These are phyloP conservation scores for Idaea straminata DNA, from an alignment of 2,888 invertebrate genomes.

Conservation along the genomic window DNA sequence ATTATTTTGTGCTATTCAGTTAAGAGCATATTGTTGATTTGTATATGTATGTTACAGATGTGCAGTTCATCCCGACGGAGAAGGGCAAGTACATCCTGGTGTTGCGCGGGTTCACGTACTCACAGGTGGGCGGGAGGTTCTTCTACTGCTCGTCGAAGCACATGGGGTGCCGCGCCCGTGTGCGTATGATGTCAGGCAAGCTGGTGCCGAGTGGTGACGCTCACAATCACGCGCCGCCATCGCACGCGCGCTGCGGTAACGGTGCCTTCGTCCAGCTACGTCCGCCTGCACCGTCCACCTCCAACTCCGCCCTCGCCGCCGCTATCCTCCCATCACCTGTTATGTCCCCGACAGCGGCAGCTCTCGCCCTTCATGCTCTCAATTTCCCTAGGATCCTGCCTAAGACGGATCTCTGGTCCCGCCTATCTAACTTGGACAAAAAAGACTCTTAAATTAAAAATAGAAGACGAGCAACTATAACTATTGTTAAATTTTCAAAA, in stretches of 20 bases:
- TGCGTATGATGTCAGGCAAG: constrained; percentile 61
- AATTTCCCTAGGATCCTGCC: constrained; percentile 67
- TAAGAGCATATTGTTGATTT: constrained; percentile 31
- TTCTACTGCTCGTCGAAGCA: constrained; percentile 77
- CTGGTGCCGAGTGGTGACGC: constrained; percentile 65
- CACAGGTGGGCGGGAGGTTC: constrained; percentile 74
- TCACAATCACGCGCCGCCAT: constrained; percentile 72
- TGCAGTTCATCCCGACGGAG: constrained; percentile 76
- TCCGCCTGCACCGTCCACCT: constrained; percentile 44
- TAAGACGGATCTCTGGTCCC: constrained; percentile 68
- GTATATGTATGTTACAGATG: constrained; percentile 54
- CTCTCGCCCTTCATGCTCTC: constrained; percentile 61
- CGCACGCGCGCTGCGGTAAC: constrained; percentile 73
- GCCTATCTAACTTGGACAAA: constrained; percentile 55
- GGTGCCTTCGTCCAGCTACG: constrained; percentile 73
- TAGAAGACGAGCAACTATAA: constrained; percentile 19
- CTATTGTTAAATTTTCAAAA: constrained; percentile 45
- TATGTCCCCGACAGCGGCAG: constrained; percentile 52
- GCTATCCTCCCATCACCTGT: constrained; percentile 52
- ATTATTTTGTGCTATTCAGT: constrained; percentile 5
- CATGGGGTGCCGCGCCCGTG: constrained; percentile 70
- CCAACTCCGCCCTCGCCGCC: constrained; percentile 32
- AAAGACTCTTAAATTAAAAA: constrained; percentile 46
- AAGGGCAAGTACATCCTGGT: constrained; percentile 74
- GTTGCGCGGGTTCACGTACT: constrained; percentile 71